Base-by-base conservation (phyloP, 1,140 invertebrate genomes). In the Monochamus saltuarius region DNA sequence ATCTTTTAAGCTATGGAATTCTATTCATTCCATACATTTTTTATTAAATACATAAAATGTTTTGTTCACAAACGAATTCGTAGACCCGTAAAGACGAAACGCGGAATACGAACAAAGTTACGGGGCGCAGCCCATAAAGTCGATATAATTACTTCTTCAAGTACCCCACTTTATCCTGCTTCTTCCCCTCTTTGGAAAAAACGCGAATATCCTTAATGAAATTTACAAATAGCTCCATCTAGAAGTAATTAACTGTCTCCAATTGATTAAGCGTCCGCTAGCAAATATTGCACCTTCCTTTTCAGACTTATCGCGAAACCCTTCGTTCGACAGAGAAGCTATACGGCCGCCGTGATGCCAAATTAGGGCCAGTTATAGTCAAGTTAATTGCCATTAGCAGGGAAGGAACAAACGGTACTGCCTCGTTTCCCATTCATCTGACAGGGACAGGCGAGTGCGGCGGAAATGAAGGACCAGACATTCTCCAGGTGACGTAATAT, bases 281-380 rank as follows among this genome's bases (percentile, higher is more conserved):
- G 55, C 46, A 57, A 42, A 57, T 57, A 57, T 46, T 38, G 42
- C 43, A 38, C 43, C 55, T 46, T 57, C 55, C 47, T 57, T 57
- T 57, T 57, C 36, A 22, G n/a, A 6, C 22, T 29, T 6, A 6
- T 29, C 22, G 22, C 2, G 22, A 29, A 6, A 6, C 22, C 22
- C 2, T 29, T 6, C 2, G 6, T 3, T 3, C 22, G 22, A 29
- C 22, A 29, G 22, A 29, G 22, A 29, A 2, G 22, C 22, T 29
- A 29, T 29, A 29, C 22, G 22, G 22, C 2, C 22, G 22, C 22
- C 22, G 22, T 60, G 43, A 54, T 17, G 59, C 43, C 54, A 60
- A 60, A 60, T 60, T 60, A 60, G 59, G 59, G 59, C 59, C 54
- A 60, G 59, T 60, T 60, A 60, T 60, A 55, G 59, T 60, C 59